Percentiles rank a stretch among this genome's conserved stretches.
Evolutionary conservation across 2,888 invertebrate genomes (phyloP).

Genomic region (Apantesis nais): DNA sequence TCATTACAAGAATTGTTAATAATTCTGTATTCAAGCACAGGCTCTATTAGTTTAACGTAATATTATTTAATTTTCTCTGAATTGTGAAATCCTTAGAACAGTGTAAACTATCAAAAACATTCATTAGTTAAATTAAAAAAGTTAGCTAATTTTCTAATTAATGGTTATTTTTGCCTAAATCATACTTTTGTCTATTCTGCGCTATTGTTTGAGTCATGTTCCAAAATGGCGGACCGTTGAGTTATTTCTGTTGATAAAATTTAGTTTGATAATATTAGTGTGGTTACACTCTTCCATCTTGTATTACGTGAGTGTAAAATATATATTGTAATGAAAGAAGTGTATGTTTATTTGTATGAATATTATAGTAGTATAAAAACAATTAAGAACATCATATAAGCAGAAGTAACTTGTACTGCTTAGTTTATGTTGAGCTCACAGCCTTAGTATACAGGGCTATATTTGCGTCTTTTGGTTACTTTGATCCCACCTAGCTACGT

Average conservation of each 20-base stretch:
- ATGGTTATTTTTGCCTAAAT: constrained; percentile 19
- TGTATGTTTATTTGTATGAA: background rate
- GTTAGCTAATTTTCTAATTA: constrained; percentile 6
- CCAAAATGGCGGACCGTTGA: background rate
- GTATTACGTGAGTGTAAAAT: background rate
- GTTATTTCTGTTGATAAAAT: background rate
- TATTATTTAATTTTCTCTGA: constrained; percentile 1
- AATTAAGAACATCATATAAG: background rate
- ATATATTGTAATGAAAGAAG: background rate
- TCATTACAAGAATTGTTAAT: background rate
- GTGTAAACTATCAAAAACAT: constrained; percentile 2
- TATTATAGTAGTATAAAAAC: background rate
- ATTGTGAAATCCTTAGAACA: background rate
- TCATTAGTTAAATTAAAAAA: background rate
- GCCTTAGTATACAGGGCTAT: background rate
- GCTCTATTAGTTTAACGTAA: background rate
- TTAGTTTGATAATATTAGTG: background rate
- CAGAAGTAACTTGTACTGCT: background rate
- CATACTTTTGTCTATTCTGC: constrained; percentile 24
- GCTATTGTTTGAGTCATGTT: constrained; percentile 4
- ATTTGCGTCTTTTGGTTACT: background rate
- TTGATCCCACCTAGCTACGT: background rate
- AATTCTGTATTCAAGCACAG: background rate
- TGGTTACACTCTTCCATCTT: background rate
- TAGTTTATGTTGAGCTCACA: background rate